Percentiles rank a stretch among this genome's conserved stretches.
Conservation (phyloP, 2,797 vertebrate genomes). For the Malacoctenus gilli region DNA sequence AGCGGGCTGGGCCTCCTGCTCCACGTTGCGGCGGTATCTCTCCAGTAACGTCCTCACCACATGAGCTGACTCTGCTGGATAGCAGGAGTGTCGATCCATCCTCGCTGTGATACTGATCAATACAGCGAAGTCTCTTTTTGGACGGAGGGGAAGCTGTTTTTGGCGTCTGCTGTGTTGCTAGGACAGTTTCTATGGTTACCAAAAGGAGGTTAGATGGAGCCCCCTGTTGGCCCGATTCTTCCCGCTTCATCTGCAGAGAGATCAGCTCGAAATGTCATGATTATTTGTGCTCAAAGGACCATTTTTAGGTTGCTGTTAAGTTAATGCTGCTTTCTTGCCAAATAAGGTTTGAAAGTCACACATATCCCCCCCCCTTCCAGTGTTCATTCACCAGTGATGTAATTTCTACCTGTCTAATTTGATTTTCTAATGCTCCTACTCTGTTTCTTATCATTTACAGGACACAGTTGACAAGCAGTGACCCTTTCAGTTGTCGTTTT, state of each 20-base stretch:
- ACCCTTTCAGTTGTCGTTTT: not conserved
- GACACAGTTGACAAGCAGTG: slow-evolving; percentile 10
- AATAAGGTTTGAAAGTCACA: no score
- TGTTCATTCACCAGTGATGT: no score
- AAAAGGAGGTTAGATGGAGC: slow-evolving; percentile 6
- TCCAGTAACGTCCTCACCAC: slow-evolving; percentile 42
- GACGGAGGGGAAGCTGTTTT: not conserved
- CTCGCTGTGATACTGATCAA: not conserved
- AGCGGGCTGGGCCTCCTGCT: not conserved
- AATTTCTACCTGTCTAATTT: no score
- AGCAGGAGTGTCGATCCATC: slow-evolving; percentile 25
- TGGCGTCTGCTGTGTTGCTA: slow-evolving; percentile 22
- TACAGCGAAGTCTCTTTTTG: no score
- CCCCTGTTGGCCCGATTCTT: slow-evolving; percentile 39
- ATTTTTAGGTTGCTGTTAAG: no score
- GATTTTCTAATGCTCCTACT: no score
- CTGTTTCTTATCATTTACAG: slow-evolving; percentile 30
- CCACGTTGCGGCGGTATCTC: not conserved
- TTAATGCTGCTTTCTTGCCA: no score
- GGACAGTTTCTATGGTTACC: slow-evolving; percentile 64
- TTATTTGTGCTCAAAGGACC: no score
- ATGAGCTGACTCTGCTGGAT: slow-evolving; percentile 18
- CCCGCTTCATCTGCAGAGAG: not conserved
- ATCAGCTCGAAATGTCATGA: no score
- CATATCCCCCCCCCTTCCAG: no score